Evolutionary conservation across 2,113 vertebrate species (phyloP).

Genomic region (Microtus oregoni): DNA sequence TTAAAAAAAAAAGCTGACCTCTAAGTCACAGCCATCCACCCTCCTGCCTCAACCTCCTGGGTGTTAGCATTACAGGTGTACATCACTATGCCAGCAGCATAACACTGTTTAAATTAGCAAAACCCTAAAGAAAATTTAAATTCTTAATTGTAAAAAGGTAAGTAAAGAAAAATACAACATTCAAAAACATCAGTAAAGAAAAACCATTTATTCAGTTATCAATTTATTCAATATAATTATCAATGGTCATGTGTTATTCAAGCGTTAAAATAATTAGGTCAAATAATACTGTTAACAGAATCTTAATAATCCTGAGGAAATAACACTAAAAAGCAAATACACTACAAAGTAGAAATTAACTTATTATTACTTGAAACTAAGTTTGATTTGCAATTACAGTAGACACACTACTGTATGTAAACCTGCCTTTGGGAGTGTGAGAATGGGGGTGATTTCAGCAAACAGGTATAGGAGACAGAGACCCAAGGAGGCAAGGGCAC

Average conservation of each 20-base stretch:
- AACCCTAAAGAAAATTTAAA: slow-evolving; percentile 33
- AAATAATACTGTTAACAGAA: slow-evolving; percentile 29
- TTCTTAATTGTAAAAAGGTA: neutral
- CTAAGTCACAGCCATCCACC: neutral
- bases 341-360: neutral
- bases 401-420: neutral
- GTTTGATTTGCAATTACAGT: slow-evolving; percentile 34
- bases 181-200: neutral
- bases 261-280: slow-evolving; percentile 20
- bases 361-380: slow-evolving; percentile 14
- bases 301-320: neutral
- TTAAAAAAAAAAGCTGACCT: neutral
- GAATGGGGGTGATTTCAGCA: neutral
- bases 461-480: neutral
- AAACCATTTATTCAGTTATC: neutral
- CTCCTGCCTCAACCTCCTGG: neutral
- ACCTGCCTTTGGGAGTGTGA: neutral
- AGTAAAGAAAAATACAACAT: neutral
- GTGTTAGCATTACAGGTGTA: neutral
- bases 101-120: slow-evolving; percentile 43
- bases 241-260: neutral
- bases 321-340: slow-evolving; percentile 19
- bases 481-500: neutral
- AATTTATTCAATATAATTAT: neutral
- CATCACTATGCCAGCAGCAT: neutral